A percentile compares a stretch with the other conserved stretches of the same genome.
phyloP scores from a whole-genome alignment of 2,888 invertebrate species.

The Ephialtes manifestator region DNA sequence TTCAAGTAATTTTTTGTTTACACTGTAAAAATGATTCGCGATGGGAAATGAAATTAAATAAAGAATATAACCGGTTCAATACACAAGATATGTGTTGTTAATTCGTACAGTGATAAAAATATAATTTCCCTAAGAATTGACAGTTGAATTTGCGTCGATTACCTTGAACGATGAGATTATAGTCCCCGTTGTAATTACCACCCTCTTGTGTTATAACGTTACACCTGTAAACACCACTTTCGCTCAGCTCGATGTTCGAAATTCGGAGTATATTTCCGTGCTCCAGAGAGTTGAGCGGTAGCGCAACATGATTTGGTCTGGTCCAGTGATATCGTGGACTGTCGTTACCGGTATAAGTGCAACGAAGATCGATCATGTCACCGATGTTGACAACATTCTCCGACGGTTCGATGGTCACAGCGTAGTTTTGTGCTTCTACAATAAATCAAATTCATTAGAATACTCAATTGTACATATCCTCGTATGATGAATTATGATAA shows the following conservation, averaged over 20 bases:
- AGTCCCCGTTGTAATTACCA: conserved; percentile 88
- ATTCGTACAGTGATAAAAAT: neutral
- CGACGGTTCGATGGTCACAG: conserved; percentile 83
- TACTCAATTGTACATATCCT: conserved; percentile 1
- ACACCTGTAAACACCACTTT: conserved; percentile 91
- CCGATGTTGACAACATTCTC: conserved; percentile 87
- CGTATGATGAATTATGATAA: conserved; percentile 33
- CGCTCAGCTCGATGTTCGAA: conserved; percentile 87
- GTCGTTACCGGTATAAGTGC: conserved; percentile 87
- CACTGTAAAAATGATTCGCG: too few species aligned
- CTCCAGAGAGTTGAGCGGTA: conserved; percentile 88
- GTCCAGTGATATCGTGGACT: conserved; percentile 87
- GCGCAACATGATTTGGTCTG: conserved; percentile 86
- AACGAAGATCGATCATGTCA: conserved; percentile 89
- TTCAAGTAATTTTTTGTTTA: too few species aligned
- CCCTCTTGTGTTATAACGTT: conserved; percentile 87
- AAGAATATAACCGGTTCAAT: too few species aligned
- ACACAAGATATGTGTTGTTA: too few species aligned
- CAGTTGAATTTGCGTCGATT: conserved; percentile 67
- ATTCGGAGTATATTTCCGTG: conserved; percentile 88
- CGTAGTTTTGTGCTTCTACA: conserved; percentile 78
- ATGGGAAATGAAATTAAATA: too few species aligned
- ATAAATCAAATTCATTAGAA: conserved; percentile 52
- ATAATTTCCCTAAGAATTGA: neutral
- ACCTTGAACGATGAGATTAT: conserved; percentile 88